Conservation (phyloP, 2,888 invertebrate genomes). For the Epinotia ramella region DNA sequence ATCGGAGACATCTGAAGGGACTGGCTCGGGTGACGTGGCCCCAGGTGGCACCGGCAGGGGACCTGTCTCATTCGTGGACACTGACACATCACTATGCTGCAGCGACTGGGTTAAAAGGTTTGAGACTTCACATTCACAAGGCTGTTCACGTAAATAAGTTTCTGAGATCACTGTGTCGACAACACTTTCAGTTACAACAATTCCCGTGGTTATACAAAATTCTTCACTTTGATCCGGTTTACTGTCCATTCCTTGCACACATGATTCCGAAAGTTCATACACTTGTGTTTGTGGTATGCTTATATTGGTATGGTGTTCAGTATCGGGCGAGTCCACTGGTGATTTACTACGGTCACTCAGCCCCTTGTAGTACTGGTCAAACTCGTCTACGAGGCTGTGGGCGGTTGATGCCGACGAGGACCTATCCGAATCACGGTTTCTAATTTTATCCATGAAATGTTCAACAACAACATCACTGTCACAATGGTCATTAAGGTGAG, state of each 20-base stretch:
- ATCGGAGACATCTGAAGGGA: slow-evolving; percentile 50
- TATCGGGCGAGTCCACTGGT: slow-evolving; percentile 49
- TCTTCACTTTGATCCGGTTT: slow-evolving; percentile 29
- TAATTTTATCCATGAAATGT: slow-evolving; percentile 69
- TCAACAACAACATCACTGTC: slow-evolving; percentile 63
- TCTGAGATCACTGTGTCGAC: slow-evolving; percentile 46
- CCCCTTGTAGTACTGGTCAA: slow-evolving; percentile 74
- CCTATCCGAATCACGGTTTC: slow-evolving; percentile 63
- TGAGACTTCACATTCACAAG: slow-evolving; percentile 48
- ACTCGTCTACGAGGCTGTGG: slow-evolving; percentile 76
- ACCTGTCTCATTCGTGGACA: slow-evolving; percentile 55
- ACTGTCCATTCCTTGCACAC: slow-evolving; percentile 40
- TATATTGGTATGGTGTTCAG: slow-evolving; percentile 49
- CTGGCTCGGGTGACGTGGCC: slow-evolving; percentile 56
- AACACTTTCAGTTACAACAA: slow-evolving; percentile 46
- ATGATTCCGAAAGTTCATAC: slow-evolving; percentile 50
- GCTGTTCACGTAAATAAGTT: slow-evolving; percentile 45
- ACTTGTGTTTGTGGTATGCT: slow-evolving; percentile 1
- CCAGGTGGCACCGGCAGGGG: slow-evolving; percentile 73
- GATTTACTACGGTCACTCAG: slow-evolving; percentile 61
- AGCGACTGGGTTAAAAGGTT: slow-evolving; percentile 44
- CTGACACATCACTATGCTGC: slow-evolving; percentile 39
- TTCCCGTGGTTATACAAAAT: slow-evolving; percentile 41
- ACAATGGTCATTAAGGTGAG: slow-evolving; percentile 54
- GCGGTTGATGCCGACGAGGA: slow-evolving; percentile 75